Evolutionary conservation across 2,797 vertebrate genomes (phyloP).

Genomic region (Austrolebias charrua): DNA sequence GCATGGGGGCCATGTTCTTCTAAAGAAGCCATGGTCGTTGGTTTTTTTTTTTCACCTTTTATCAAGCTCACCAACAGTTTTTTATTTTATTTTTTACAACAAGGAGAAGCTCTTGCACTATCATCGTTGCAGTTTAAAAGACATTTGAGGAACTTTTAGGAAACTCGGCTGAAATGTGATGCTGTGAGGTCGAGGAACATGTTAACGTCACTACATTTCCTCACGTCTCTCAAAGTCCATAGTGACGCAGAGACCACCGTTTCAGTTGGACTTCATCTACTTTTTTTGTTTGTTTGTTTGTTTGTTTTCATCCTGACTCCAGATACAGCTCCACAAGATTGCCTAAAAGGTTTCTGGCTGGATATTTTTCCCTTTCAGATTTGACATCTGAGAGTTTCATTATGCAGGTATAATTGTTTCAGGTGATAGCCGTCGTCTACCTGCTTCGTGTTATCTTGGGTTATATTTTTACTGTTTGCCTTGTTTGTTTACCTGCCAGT

Average conservation of each 20-base stretch:
- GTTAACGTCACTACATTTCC: slow-evolving; percentile 13
- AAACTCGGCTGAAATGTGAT: slow-evolving; percentile 42
- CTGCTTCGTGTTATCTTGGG: slow-evolving; percentile 43
- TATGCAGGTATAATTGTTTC: slow-evolving; percentile 60
- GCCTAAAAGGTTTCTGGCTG: slow-evolving; percentile 18
- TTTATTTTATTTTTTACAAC: slow-evolving; percentile 35
- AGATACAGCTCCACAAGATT: slow-evolving; percentile 29
- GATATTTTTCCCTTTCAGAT: slow-evolving; percentile 30
- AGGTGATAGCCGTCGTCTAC: slow-evolving; percentile 38
- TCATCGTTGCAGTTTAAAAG: slow-evolving; percentile 40
- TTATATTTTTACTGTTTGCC: slow-evolving; percentile 35
- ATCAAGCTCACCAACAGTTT: slow-evolving; percentile 47
- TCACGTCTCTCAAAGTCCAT: slow-evolving; percentile 21
- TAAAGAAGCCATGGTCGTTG: slow-evolving; percentile 68
- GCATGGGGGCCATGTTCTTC: slow-evolving; percentile 95
- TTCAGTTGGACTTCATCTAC: slow-evolving; percentile 31
- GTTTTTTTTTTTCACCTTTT: slow-evolving; percentile 37
- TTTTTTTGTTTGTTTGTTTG: no score
- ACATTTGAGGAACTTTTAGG: slow-evolving; percentile 47
- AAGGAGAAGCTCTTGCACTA: slow-evolving; percentile 45
- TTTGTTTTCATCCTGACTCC: slow-evolving; percentile 32
- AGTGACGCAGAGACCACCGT: slow-evolving; percentile 34
- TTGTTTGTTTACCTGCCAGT: slow-evolving; percentile 41
- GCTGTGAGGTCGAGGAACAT: slow-evolving; percentile 25
- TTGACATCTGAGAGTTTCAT: slow-evolving; percentile 41